These are phyloP conservation scores for Salvelinus alpinus DNA, from an alignment of 2,113 vertebrate genomes.

Conservation along the genomic window DNA sequence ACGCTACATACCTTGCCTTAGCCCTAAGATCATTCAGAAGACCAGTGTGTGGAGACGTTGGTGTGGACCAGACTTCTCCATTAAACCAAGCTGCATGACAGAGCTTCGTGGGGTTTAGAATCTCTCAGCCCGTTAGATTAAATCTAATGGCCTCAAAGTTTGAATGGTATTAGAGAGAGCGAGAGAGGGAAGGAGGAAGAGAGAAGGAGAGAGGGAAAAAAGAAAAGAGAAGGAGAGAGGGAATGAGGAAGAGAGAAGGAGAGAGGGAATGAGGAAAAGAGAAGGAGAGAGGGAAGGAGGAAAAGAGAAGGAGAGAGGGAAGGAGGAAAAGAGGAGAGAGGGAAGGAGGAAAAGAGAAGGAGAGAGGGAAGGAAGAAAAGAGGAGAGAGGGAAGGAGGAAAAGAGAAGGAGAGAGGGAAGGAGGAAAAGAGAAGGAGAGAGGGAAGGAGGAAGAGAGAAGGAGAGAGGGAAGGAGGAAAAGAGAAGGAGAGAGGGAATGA, in stretches of 20 bases:
- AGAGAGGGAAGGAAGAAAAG: too few relatives aligned
- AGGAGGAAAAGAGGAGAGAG: too few relatives aligned
- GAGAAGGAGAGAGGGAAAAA: not conserved
- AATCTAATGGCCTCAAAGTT: not conserved
- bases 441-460: not conserved
- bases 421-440: not conserved
- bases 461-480: not conserved
- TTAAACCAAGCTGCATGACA: not conserved
- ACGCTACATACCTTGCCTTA: not conserved
- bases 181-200: not conserved
- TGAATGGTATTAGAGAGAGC: constrained; percentile 6
- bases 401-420: not conserved
- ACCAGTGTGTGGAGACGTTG: not conserved
- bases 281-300: not conserved
- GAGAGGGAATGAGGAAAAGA: not conserved
- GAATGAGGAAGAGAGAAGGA: not conserved
- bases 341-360: too few relatives aligned
- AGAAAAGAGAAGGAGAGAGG: not conserved
- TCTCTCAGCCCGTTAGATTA: not conserved
- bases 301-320: not conserved
- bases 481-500: not conserved
- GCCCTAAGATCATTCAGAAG: too few relatives aligned
- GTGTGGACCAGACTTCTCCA: not conserved
- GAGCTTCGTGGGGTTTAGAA: not conserved
- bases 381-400: too few relatives aligned